Base-by-base conservation (phyloP, 2,888 invertebrate genomes). In the Melanotus villosus region DNA sequence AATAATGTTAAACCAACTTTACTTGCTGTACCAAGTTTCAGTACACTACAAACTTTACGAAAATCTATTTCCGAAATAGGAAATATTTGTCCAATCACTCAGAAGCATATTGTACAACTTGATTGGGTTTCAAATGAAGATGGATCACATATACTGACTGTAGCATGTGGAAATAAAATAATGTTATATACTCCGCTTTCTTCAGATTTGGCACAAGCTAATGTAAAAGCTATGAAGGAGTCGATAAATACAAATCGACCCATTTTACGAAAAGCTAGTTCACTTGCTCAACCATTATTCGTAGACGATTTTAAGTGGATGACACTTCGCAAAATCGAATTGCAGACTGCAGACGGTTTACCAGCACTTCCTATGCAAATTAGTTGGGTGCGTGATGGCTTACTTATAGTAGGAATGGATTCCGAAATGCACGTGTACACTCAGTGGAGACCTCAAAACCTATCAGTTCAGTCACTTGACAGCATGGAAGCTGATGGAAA, bases 41-140 rank as follows among this genome's bases (percentile, higher is more conserved):
- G 95, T 78, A 96, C 96, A 0, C 84, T 96, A 16, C 96, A 96
- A 75, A 95, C 95, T 0, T 83, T 96, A 65, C 88, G 95, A 65
- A 94, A 93, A 82, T 94, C 95, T 43, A 96, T 96, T 38, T 94
- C 94, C 77, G 96, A 96, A 84, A 94, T 95, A 81, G 96, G 96
- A 2, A 96, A 96, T 82, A 95, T 95, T 0, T 96, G 95, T 79
- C 95, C 95, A 0, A 83, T 96, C 34, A 95, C 95, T 0, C 96
- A 96, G 82, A 96, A 96, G 83, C 96, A 96, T 84, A 87, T 97
- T 21, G 97, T 98, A 0, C 98, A 98, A 81, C 86, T 99, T 36
- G 99, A 99, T 85, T 99, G 99, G 99, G 98, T 99, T 9, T 98
- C 98, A 0, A 97, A 98, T 77, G 99, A 99, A 84, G 99, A 99